Evolutionary conservation across 2,113 vertebrate genomes (phyloP).

Genomic region (Pygoscelis antarcticus): DNA sequence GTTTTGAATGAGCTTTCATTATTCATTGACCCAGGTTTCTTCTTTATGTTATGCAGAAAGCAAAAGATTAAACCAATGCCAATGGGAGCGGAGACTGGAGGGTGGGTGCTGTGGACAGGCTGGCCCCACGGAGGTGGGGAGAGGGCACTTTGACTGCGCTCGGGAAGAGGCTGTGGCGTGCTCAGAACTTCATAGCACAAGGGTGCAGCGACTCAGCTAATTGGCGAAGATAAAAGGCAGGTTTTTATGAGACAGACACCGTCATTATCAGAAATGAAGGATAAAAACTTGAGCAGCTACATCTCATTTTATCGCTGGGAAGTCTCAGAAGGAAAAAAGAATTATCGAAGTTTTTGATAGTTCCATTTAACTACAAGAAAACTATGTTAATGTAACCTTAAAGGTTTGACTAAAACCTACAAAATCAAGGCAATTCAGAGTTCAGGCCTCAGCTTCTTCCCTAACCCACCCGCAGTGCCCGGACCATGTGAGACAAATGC

Average conservation of each 20-base stretch:
- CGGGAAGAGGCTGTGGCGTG: conserved; percentile 6
- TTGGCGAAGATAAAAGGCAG: conserved; percentile 74
- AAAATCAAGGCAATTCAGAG: background rate
- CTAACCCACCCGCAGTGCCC: background rate
- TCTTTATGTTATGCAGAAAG: conserved; percentile 42
- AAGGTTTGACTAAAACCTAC: background rate
- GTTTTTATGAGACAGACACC: conserved; percentile 42
- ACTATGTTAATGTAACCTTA: conserved; percentile 32
- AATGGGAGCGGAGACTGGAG: background rate
- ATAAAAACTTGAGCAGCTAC: conserved; percentile 33
- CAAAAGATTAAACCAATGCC: conserved; percentile 26
- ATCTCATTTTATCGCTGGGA: conserved; percentile 12
- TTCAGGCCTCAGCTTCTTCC: background rate
- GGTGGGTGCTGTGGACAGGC: conserved; percentile 35
- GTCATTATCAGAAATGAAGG: conserved; percentile 60
- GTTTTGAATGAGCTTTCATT: conserved; percentile 64
- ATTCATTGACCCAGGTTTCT: conserved; percentile 65
- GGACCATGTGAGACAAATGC: accelerated
- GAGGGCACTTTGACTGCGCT: conserved; percentile 27
- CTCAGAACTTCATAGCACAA: conserved; percentile 62
- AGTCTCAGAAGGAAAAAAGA: conserved; percentile 45
- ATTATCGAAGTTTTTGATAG: conserved; percentile 34
- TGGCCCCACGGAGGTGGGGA: background rate
- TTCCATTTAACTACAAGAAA: conserved; percentile 18
- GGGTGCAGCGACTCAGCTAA: conserved; percentile 66